A percentile compares a stretch with the other conserved stretches of the same genome.
phyloP scores from a whole-genome alignment of 2,113 vertebrate species.

The Pedetes capensis region DNA sequence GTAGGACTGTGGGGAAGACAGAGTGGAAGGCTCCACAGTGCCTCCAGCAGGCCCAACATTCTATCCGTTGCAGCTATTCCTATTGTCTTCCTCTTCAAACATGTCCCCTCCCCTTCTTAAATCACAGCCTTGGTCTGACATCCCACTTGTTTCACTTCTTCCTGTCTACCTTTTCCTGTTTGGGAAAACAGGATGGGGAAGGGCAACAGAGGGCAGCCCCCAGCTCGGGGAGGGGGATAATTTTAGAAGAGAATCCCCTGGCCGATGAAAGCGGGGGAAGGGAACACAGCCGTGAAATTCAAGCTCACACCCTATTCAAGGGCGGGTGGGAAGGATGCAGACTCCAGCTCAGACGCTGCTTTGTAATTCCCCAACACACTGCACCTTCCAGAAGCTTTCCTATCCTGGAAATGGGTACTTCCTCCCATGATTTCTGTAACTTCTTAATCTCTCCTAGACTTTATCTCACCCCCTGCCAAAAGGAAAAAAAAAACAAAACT shows the following conservation, averaged over 20 bases:
- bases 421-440: no score
- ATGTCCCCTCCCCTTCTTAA: background rate
- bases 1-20: background rate
- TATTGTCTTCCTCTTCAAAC: background rate
- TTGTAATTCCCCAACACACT: background rate
- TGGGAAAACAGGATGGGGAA: constrained; percentile 35
- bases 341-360: background rate
- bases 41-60: background rate
- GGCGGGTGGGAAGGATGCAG: background rate
- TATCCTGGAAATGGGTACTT: background rate
- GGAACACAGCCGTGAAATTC: constrained; percentile 80
- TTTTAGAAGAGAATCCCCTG: constrained; percentile 85
- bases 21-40: background rate
- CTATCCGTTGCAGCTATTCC: fast-evolving
- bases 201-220: background rate
- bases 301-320: constrained; percentile 69
- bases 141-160: background rate
- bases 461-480: background rate
- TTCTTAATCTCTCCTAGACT: background rate
- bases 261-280: constrained; percentile 76
- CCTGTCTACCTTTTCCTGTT: background rate
- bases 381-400: background rate
- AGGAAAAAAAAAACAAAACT: no score
- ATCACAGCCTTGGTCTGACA: background rate
- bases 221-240: constrained; percentile 71